Base-by-base conservation (phyloP, 2,888 invertebrate genomes). In the Schizotus pectinicornis region DNA sequence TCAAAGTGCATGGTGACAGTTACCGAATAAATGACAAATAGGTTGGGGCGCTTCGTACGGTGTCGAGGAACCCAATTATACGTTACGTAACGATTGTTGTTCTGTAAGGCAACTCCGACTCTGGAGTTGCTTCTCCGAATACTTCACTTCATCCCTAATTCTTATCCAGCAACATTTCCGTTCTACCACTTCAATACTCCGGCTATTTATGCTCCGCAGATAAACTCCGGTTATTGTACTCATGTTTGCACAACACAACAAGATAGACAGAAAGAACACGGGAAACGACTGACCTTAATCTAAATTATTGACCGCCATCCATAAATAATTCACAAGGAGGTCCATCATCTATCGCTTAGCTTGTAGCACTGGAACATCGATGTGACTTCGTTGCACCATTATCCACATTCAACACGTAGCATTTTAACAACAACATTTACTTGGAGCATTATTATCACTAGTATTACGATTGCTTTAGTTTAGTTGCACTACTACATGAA, bases 321-420 rank as follows among this genome's bases (percentile, higher is more conserved):
- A 9, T 12, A 2, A 34, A 47, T 47, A 8, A 33, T 47, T 35
- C n/a, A 36, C 7, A 43, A 35, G 36, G 36, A 8, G 11, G 12
- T 14, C n/a, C 14, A 35, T 48, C n/a, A 13, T 47, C 31, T 48
- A 8, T 37, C 7, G 37, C 11, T 33, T 34, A 12, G 41, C 14
- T 52, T 14, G 3, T 14, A 33, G 14, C 33, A 12, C 34, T 12
- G 35, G 22, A 34, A 52, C 31, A 43, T 32, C 30, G 42, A 43
- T 37, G 38, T 31, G 7, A 32, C 11, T 49, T 49, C 49, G 49
- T 49, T 49, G 49, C 49, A 49, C 49, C 13, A 49, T 43, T 43
- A 38, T 31, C 7, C 31, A 48, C 48, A 43, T 33, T 43, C 43
- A 43, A 42, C 42, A 42, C 42, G 42, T 42, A 41, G 12, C n/a